Evolutionary conservation across 30 jellyfish, hydroid and myxozoan species (phyloP), one percentile per base, ranked within the genome.

Genomic region (Turritopsis dohrnii): DNA sequence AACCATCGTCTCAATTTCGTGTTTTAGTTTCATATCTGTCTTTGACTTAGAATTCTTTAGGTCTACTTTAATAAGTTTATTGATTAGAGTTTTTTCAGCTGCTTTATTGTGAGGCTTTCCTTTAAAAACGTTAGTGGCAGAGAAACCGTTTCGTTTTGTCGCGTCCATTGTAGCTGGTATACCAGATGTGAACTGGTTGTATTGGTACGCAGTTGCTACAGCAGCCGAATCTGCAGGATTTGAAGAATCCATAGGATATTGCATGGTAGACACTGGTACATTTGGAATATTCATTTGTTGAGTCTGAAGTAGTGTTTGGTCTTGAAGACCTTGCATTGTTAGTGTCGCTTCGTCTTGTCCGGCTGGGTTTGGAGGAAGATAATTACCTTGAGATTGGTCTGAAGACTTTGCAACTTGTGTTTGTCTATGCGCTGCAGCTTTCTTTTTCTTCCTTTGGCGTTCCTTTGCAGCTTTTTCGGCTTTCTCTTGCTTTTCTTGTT

Each of bases 1-100:
- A 41, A 80, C 87, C 87, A 80, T 80, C 29, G 75, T 53, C 66
- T 80, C 87, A n/a, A 80, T 80, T 65, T 80, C 87, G 22, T 80
- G 79, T 53, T 80, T 80, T 0, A 80, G 80, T 80, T 80, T 80
- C 28, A 69, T 69, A 1, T 80, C 87, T 17, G 87, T 80, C 66
- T 80, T 80, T 69, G 28, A n/a, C 77, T 69, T 69, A n/a, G 77
- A 69, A 21, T 69, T 69, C 31, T 27, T 69, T 7, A 69, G 77
- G 19, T 69, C 77, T 69, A 69, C 77, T 69, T 69, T 69, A 8
- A 69, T 69, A 9, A 69, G 30, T 69, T 69, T 69, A 69, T 69
- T 69, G 28, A 69, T 69, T n/a, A 69, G 77, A n/a, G 77, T 69
- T 29, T 80, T 80, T 23, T 80, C 65, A 53, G 87, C 66, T n/a